Conservation (phyloP, 30 jellyfish, hydroid and myxozoan genomes). For the Sanderia malayensis region DNA sequence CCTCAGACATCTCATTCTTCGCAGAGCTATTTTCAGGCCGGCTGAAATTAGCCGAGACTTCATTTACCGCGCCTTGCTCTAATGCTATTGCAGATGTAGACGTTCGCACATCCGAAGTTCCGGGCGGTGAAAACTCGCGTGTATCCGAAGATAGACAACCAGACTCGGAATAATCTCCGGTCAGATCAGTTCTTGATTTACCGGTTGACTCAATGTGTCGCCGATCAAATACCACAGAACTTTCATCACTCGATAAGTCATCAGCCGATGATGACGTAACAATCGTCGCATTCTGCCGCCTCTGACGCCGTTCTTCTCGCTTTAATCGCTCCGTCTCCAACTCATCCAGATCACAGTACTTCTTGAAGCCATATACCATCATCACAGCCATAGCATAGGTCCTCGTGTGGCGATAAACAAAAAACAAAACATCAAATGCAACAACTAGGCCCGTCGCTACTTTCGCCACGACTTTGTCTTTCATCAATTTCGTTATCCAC, state of each 20-base stretch:
- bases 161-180: neutral
- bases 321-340: constrained; percentile 19
- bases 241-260: neutral
- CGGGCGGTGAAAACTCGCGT: too few relatives aligned
- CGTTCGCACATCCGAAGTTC: too few relatives aligned
- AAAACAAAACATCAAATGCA: constrained; percentile 38
- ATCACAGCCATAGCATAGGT: constrained; percentile 64
- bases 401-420: constrained; percentile 61
- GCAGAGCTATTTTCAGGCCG: too few relatives aligned
- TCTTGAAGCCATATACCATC: constrained; percentile 55
- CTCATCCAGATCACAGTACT: constrained; percentile 43
- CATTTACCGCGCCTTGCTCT: too few relatives aligned
- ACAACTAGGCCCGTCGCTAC: constrained; percentile 26
- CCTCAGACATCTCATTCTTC: too few relatives aligned
- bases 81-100: too few relatives aligned
- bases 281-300: neutral
- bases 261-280: neutral
- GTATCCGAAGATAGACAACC: neutral
- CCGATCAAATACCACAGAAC: neutral
- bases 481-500: constrained; percentile 34
- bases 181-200: too few relatives aligned
- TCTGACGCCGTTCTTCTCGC: constrained; percentile 19
- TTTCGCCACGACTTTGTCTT: constrained; percentile 14
- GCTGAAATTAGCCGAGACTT: too few relatives aligned
- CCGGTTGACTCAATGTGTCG: neutral